Percentiles rank a stretch among this genome's conserved stretches.
Conservation (phyloP, 1,140 invertebrate genomes). For the Artemia franciscana region DNA sequence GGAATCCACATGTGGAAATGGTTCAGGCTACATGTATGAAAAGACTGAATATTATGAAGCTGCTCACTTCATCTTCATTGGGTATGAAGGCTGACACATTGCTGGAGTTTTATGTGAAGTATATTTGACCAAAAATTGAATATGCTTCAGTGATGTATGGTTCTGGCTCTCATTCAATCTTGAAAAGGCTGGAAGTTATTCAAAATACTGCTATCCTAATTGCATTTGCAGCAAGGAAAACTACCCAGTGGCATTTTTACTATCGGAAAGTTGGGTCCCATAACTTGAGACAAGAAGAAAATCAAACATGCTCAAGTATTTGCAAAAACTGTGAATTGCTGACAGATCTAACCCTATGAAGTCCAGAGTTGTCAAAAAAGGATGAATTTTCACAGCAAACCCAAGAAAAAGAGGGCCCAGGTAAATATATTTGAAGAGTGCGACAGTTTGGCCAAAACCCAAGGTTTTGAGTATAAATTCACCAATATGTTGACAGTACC, state of each 20-base stretch:
- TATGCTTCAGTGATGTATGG: no score
- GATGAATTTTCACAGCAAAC: background rate
- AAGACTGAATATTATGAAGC: background rate
- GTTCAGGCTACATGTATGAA: background rate
- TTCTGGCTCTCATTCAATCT: no score
- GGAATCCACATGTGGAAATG: background rate
- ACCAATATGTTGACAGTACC: background rate
- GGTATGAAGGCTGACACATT: background rate
- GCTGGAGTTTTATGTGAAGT: background rate
- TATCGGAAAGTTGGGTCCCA: no score
- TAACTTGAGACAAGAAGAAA: background rate
- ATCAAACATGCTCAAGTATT: background rate
- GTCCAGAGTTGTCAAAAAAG: background rate
- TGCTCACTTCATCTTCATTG: background rate
- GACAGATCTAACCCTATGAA: background rate
- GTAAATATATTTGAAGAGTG: background rate
- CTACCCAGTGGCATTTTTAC: no score
- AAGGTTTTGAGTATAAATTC: background rate
- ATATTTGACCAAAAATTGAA: background rate
- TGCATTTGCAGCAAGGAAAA: no score
- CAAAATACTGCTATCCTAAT: no score
- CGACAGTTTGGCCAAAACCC: background rate
- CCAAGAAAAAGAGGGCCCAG: background rate
- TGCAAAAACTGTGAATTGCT: background rate
- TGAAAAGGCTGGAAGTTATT: no score